phyloP scores from a whole-genome alignment of 2,888 invertebrate species.

The Venustoraphidia nigricollis region DNA sequence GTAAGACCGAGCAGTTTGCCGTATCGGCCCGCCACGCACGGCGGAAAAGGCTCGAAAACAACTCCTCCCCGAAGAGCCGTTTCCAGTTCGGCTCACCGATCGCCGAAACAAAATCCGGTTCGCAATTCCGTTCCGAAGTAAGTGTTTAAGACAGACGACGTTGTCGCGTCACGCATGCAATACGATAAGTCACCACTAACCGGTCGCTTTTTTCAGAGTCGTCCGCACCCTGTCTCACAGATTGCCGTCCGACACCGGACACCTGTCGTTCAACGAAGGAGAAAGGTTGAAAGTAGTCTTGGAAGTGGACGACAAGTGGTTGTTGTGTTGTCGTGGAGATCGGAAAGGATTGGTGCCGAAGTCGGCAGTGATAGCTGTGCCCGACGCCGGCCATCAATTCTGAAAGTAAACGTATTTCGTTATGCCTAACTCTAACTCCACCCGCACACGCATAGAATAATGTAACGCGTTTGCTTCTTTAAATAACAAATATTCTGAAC shows the following conservation, averaged over 20 bases:
- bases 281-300: conserved; percentile 55
- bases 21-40: conserved; percentile 34
- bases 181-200: too few relatives aligned
- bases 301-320: conserved; percentile 61
- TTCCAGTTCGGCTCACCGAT: conserved; percentile 45
- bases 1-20: conserved; percentile 53
- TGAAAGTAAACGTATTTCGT: conserved; percentile 13
- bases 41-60: conserved; percentile 20
- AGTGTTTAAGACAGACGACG: background rate
- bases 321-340: conserved; percentile 59
- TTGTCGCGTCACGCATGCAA: background rate
- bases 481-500: too few relatives aligned
- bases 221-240: conserved; percentile 60
- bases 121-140: conserved; percentile 2
- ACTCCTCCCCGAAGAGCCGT: conserved; percentile 45
- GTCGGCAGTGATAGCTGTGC: conserved; percentile 44
- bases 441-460: too few relatives aligned
- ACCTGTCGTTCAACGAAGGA: conserved; percentile 62
- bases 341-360: conserved; percentile 63
- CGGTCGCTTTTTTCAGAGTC: conserved; percentile 34
- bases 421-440: too few relatives aligned
- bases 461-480: too few relatives aligned
- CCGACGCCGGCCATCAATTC: conserved; percentile 19
- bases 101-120: conserved; percentile 24
- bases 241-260: conserved; percentile 61